A percentile compares a stretch with the other conserved stretches of the same genome.
These are phyloP conservation scores for Paratrypauchen microcephalus DNA, from an alignment of 2,797 vertebrate genomes.

Conservation along the genomic window DNA sequence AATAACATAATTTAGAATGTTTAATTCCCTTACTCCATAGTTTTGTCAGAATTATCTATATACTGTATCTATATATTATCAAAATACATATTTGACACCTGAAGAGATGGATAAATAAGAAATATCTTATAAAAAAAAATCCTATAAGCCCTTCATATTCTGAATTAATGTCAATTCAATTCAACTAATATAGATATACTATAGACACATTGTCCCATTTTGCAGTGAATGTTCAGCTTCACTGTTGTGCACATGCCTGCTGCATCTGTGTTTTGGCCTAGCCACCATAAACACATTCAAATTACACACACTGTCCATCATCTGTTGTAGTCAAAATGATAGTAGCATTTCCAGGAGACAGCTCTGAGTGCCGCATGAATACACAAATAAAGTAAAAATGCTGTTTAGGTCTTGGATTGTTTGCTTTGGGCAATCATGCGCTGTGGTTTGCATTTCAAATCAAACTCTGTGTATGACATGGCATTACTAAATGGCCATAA, in stretches of 20 bases:
- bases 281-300: constrained; percentile 45
- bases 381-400: constrained; percentile 25
- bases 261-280: constrained; percentile 27
- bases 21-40: too few species aligned
- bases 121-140: too few species aligned
- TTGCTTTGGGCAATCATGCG: constrained; percentile 38
- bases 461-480: constrained; percentile 31
- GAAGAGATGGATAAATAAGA: neutral
- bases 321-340: constrained; percentile 40
- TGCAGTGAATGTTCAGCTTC: neutral
- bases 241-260: constrained; percentile 23
- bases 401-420: constrained; percentile 40
- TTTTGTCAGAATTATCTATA: too few species aligned
- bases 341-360: constrained; percentile 21
- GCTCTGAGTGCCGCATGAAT: constrained; percentile 21
- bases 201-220: neutral
- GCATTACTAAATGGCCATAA: constrained; percentile 54
- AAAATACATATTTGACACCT: too few species aligned
- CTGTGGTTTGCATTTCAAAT: constrained; percentile 45
- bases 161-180: neutral
- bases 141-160: too few species aligned
- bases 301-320: constrained; percentile 49
- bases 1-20: too few species aligned
- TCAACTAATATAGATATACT: neutral
- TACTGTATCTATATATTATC: too few species aligned